Evolutionary conservation across 1,140 invertebrate genomes (phyloP).

Genomic region (Sminthurinus signatus): DNA sequence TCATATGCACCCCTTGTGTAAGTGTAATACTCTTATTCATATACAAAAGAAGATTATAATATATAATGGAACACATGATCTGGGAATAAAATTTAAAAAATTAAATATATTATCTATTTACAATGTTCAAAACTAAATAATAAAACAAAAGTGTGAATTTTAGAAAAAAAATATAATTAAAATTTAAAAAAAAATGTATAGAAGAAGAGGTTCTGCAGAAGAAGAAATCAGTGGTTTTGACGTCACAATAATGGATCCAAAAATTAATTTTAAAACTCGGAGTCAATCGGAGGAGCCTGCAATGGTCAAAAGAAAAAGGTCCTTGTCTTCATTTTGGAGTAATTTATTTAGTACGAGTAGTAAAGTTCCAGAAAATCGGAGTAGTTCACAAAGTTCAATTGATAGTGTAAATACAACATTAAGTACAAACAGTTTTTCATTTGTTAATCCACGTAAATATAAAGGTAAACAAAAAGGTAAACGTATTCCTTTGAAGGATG

Average conservation of each 20-base stretch:
- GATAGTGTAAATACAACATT: slow-evolving; percentile 33
- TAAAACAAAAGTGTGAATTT: background rate
- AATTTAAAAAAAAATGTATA: background rate
- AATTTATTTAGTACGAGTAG: slow-evolving; percentile 15
- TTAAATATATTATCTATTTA: too few relatives aligned
- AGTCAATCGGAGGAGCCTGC: background rate
- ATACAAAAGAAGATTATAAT: too few relatives aligned
- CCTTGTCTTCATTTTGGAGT: slow-evolving; percentile 15
- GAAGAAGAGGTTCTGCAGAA: background rate
- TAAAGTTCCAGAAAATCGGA: slow-evolving; percentile 16
- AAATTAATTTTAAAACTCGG: too few relatives aligned
- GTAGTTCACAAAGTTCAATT: slow-evolving; percentile 15
- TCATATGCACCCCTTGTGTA: too few relatives aligned
- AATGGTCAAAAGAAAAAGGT: background rate
- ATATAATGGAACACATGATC: too few relatives aligned
- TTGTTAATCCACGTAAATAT: slow-evolving; percentile 28
- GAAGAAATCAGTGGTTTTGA: background rate
- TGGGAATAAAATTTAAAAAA: too few relatives aligned
- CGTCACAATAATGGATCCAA: background rate
- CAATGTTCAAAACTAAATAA: too few relatives aligned
- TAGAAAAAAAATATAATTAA: background rate
- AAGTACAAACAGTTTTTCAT: slow-evolving; percentile 37
- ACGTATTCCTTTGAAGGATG: slow-evolving; percentile 30
- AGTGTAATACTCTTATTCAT: too few relatives aligned
- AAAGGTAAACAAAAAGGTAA: slow-evolving; percentile 23